Percentiles rank a stretch among this genome's conserved stretches.
These are phyloP conservation scores for Argyrosomus japonicus DNA, from an alignment of 2,113 vertebrate species.

Conservation along the genomic window DNA sequence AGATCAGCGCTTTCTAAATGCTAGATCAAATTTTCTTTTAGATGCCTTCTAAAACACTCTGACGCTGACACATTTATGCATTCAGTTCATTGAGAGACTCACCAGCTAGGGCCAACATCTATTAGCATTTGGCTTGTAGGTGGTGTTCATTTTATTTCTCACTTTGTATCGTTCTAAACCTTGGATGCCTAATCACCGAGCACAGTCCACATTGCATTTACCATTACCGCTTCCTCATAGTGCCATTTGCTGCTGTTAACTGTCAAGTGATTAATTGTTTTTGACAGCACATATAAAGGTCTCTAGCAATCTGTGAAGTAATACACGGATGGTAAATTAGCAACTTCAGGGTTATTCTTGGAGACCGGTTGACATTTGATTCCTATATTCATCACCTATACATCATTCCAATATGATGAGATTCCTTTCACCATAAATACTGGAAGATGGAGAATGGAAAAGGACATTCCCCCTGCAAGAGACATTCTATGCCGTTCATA, in stretches of 20 bases:
- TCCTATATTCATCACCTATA: constrained; percentile 46
- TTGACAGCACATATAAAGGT: constrained; percentile 64
- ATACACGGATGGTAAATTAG: constrained; percentile 52
- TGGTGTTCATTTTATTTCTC: constrained; percentile 54
- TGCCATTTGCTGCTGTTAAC: constrained; percentile 45
- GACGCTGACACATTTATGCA: constrained; percentile 50
- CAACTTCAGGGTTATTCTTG: constrained; percentile 55
- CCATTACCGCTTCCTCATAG: constrained; percentile 7
- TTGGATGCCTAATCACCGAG: constrained; percentile 22
- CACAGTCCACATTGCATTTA: constrained; percentile 23
- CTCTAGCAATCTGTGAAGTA: constrained; percentile 41
- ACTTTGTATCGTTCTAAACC: constrained; percentile 40
- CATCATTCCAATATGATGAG: constrained; percentile 52
- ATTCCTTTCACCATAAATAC: constrained; percentile 30
- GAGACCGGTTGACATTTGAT: constrained; percentile 68
- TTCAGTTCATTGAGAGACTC: constrained; percentile 39
- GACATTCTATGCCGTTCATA: constrained; percentile 21
- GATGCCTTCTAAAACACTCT: constrained; percentile 34
- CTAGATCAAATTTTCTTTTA: background rate
- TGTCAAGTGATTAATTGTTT: constrained; percentile 60
- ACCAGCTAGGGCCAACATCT: constrained; percentile 34
- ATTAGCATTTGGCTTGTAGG: constrained; percentile 53
- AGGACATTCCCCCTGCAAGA: constrained; percentile 44
- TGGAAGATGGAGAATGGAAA: constrained; percentile 25
- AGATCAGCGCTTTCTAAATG: constrained; percentile 20